Evolutionary conservation across 2,888 invertebrate species (phyloP).

Genomic region (Brachylomia viminalis): DNA sequence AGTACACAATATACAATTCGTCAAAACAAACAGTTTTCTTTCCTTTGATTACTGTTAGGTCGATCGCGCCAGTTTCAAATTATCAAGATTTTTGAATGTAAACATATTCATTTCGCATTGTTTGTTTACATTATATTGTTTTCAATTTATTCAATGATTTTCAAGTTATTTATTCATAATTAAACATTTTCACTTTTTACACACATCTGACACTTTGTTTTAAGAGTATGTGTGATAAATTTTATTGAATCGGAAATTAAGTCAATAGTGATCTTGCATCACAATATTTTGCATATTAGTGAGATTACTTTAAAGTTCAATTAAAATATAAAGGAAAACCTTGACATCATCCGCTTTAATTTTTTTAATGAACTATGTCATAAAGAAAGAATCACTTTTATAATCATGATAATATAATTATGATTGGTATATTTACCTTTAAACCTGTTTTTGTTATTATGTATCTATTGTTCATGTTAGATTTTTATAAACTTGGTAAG

Average conservation of each 20-base stretch:
- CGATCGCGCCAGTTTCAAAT: conserved; percentile 64
- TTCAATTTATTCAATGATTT: neutral
- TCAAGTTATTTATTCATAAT: conserved; percentile 2
- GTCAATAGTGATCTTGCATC: neutral
- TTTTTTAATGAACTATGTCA: neutral
- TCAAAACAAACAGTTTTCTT: conserved; percentile 71
- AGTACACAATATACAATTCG: conserved; percentile 73
- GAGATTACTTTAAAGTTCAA: conserved; percentile 11
- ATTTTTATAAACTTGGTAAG: neutral
- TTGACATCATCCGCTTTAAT: neutral
- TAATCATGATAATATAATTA: neutral
- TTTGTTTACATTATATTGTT: neutral
- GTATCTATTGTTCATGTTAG: neutral
- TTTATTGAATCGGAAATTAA: conserved; percentile 24
- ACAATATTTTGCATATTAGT: conserved; percentile 30
- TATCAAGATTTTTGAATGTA: neutral
- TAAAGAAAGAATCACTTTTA: neutral
- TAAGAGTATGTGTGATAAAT: conserved; percentile 13
- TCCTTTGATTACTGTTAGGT: conserved; percentile 47
- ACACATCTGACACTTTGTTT: conserved; percentile 29
- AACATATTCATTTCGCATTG: neutral
- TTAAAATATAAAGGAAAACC: conserved; percentile 4
- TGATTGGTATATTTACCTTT: neutral
- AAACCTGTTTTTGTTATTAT: neutral
- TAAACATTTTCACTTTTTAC: neutral